Base-by-base conservation (phyloP, 2,888 invertebrate genomes). In the Piscicola geometra region DNA sequence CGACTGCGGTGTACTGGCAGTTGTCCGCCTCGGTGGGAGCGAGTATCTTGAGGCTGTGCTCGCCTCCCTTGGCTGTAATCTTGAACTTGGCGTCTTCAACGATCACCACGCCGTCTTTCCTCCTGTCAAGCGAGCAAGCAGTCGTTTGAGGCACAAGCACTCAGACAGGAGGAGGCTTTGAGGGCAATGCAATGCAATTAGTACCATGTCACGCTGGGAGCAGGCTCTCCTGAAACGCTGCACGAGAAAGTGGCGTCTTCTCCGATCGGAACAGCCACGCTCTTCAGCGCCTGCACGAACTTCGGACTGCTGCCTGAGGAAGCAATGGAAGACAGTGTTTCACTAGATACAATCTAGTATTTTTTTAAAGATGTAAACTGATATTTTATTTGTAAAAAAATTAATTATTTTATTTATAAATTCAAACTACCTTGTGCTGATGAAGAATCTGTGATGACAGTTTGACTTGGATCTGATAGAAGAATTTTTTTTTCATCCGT, bases 1-100 rank as follows among this genome's bases (percentile, higher is more conserved):
- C 71, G 28, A 30, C 52, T 25, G 52, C 71, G 15, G 56, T 52
- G 71, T 71, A 71, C 21, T 71, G 47, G n/a, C 52, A 50, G 25
- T 47, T 32, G 56, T 71, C 71, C 12, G 52, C 50, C 33, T 71
- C 71, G 30, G 21, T 52, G 56, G 47, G 36, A n/a, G 33, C 32
- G 5, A 67, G 67, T 2, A 67, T 33, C 35, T 32, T 67, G 18
- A 67, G 28, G 15, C 30, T 67, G 35, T 67, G 33, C 21, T 67
- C 67, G 18, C 35, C 67, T 33, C 28, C 67, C 3, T 67, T 35
- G 30, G 30, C 32, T 33, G 28, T 32, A 28, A 67, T 67, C 35
- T 67, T 32, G 33, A 67, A 33, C 35, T 32, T 67, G 67, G 15
- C 67, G 67, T 67, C 67, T 33, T 25, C 28, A 2, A 67, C 67